These are phyloP conservation scores for Phengaris arion DNA, from an alignment of 2,888 invertebrate genomes.

Conservation along the genomic window DNA sequence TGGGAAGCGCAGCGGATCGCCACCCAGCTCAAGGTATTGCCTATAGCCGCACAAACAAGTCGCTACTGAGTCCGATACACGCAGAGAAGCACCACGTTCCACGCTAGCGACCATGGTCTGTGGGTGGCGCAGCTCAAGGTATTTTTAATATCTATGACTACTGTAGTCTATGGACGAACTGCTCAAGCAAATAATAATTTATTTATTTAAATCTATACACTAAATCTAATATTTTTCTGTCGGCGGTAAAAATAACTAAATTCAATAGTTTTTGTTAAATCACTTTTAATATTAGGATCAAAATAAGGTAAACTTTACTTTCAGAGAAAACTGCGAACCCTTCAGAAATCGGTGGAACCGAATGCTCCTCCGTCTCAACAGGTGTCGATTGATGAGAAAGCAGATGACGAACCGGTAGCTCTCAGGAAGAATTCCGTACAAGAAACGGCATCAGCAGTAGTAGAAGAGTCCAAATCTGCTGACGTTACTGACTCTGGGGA, in stretches of 20 bases:
- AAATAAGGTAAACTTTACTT: conserved; percentile 29
- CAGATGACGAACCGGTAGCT: conserved; percentile 44
- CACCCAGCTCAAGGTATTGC: conserved; percentile 90
- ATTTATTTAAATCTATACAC: too few relatives aligned
- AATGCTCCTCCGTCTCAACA: conserved; percentile 54
- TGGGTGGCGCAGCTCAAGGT: conserved; percentile 98
- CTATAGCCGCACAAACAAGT: conserved; percentile 82
- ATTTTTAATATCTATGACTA: not conserved
- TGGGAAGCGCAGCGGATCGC: conserved; percentile 98
- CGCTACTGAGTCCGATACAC: conserved; percentile 87
- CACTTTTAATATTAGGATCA: not conserved
- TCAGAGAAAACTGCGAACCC: conserved; percentile 84
- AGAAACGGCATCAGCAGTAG: conserved; percentile 30
- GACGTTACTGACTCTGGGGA: conserved; percentile 35
- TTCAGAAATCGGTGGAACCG: conserved; percentile 78
- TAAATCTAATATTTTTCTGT: conserved; percentile 66
- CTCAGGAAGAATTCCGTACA: conserved; percentile 42
- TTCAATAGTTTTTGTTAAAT: not conserved
- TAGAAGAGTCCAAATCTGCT: conserved; percentile 36
- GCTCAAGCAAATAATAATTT: conserved; percentile 80
- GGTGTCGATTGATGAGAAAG: conserved; percentile 62
- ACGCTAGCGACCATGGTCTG: conserved; percentile 92
- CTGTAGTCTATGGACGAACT: conserved; percentile 77
- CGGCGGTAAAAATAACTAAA: conserved; percentile 75
- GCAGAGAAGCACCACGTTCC: conserved; percentile 90